phyloP scores from a whole-genome alignment of 2,113 vertebrate species.

The Pica pica region DNA sequence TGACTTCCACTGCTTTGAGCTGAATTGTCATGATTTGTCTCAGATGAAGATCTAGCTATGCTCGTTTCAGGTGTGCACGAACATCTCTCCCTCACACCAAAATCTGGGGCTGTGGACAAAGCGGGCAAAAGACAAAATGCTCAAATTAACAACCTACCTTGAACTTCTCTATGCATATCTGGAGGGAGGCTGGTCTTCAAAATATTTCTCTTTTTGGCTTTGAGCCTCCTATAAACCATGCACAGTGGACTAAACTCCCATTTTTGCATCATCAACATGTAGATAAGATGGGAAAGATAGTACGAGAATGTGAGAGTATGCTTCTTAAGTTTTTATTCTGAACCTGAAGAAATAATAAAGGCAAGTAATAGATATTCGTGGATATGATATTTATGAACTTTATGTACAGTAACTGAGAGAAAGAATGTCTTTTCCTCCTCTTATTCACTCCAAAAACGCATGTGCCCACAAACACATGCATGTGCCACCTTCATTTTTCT shows the following conservation, averaged over 20 bases:
- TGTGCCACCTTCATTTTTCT: background rate
- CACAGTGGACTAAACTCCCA: background rate
- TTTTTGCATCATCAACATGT: background rate
- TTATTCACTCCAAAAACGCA: background rate
- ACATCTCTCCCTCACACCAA: background rate
- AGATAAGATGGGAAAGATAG: background rate
- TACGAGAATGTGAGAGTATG: background rate
- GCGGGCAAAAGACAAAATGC: background rate
- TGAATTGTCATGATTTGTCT: background rate
- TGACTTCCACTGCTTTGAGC: background rate
- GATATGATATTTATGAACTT: background rate
- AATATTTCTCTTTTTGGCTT: background rate
- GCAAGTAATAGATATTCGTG: background rate
- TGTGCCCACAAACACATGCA: rapidly evolving
- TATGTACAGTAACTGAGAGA: background rate
- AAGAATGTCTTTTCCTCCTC: background rate
- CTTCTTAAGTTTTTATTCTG: background rate
- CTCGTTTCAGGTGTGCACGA: background rate
- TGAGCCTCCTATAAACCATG: background rate
- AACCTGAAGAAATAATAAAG: background rate
- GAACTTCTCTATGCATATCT: background rate
- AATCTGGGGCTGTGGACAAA: background rate
- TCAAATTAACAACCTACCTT: background rate
- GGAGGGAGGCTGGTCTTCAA: background rate
- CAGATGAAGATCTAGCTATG: background rate